Percentiles rank a stretch among this genome's conserved stretches.
phyloP scores from a whole-genome alignment of 37 sponge, comb jelly and placozoan genomes.

The Theonella swinhoei region DNA sequence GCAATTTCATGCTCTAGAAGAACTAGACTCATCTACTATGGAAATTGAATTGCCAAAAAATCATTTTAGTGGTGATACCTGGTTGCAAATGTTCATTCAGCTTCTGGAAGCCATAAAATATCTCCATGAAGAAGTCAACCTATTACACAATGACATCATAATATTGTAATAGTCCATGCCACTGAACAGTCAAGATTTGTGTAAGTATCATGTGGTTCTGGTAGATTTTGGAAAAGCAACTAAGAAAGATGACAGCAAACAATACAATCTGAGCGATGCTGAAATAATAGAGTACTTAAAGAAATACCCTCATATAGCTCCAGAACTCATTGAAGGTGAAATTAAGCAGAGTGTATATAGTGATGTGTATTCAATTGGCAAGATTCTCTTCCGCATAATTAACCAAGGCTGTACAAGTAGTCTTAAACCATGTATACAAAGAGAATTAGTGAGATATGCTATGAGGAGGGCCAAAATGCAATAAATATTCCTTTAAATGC shows the following conservation, averaged over 20 bases:
- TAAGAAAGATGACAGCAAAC: not conserved
- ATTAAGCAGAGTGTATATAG: not conserved
- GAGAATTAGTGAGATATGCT: too few species aligned
- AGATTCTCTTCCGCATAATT: not conserved
- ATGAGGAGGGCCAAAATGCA: too few species aligned
- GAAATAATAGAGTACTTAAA: not conserved
- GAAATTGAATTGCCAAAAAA: not conserved
- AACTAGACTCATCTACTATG: not conserved
- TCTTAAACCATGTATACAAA: too few species aligned
- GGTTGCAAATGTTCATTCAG: not conserved
- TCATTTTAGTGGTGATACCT: not conserved
- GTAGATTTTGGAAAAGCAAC: conserved; percentile 32
- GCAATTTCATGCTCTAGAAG: conserved; percentile 27
- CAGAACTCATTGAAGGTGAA: conserved; percentile 14
- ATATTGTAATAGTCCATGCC: not conserved
- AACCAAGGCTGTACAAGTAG: too few species aligned
- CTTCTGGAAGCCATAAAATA: conserved; percentile 26
- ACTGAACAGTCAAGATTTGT: not conserved
- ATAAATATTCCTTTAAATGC: too few species aligned
- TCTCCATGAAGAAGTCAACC: conserved; percentile 1
- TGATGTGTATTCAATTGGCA: conserved; percentile 26
- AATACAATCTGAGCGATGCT: not conserved
- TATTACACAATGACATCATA: conserved; percentile 35
- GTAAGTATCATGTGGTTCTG: not conserved
- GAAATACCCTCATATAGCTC: conserved; percentile 10